These are phyloP conservation scores for Fragum whitleyi DNA, from an alignment of 2,888 invertebrate species.

Conservation along the genomic window DNA sequence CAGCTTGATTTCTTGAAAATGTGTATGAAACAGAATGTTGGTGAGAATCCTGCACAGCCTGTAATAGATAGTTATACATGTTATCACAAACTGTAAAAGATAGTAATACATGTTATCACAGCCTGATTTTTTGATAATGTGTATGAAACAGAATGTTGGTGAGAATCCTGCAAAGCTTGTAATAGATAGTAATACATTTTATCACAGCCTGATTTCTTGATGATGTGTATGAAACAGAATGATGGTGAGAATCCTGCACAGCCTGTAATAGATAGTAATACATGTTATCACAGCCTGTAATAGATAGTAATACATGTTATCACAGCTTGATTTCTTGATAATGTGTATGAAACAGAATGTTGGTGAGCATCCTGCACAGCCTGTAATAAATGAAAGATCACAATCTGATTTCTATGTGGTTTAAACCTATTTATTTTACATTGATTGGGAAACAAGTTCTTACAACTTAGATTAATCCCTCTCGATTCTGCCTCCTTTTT, in stretches of 20 bases:
- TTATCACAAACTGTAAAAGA: no score
- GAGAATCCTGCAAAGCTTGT: conserved; percentile 96
- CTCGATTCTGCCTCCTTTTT: no score
- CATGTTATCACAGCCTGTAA: no score
- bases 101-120: conserved; percentile 88
- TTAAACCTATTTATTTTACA: no score
- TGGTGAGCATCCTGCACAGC: conserved; percentile 97
- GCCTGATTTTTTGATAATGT: conserved; percentile 98
- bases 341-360: conserved; percentile 97
- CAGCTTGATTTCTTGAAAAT: conserved; percentile 96
- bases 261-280: no score
- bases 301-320: no score
- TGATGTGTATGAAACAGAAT: no score
- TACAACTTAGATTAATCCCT: no score
- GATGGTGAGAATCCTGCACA: no score
- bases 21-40: conserved; percentile 98
- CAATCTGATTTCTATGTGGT: conserved; percentile 97
- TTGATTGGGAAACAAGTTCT: no score
- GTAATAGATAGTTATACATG: conserved; percentile 84
- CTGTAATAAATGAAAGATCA: conserved; percentile 91
- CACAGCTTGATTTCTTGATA: conserved; percentile 97
- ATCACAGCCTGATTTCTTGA: no score
- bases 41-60: conserved; percentile 96
- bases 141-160: conserved; percentile 96
- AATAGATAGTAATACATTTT: conserved; percentile 52